Conservation (phyloP, 2,113 vertebrate genomes). For the Pachycephala philippinensis region DNA sequence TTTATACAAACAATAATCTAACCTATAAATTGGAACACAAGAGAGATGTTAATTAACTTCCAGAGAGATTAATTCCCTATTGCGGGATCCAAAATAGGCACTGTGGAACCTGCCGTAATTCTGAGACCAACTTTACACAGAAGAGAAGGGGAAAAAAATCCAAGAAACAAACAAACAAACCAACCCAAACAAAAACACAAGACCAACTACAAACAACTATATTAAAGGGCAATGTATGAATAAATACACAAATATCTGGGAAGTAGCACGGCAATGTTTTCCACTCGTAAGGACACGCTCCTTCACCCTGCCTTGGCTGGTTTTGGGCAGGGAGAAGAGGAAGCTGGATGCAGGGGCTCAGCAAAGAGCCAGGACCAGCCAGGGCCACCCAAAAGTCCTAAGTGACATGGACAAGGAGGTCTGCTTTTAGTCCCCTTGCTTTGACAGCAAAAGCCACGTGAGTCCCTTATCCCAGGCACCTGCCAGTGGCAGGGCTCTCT, state of each 20-base stretch:
- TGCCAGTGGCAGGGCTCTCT: not conserved
- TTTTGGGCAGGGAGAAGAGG: not conserved
- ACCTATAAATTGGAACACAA: not conserved
- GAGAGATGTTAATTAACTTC: not conserved
- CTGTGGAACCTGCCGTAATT: not conserved
- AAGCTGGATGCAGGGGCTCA: not conserved
- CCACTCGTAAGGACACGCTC: fast-evolving
- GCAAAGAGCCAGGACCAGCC: not conserved
- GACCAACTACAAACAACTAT: not conserved
- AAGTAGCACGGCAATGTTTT: not conserved
- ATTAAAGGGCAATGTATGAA: not conserved
- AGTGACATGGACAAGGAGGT: not conserved
- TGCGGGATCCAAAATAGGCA: not conserved
- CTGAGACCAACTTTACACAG: not conserved
- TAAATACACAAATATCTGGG: not conserved
- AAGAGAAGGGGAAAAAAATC: not conserved
- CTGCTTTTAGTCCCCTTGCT: not conserved
- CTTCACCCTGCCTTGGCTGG: not conserved
- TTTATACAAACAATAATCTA: constrained; percentile 1
- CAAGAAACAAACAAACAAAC: not conserved
- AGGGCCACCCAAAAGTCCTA: not conserved
- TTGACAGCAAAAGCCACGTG: not conserved
- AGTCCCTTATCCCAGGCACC: fast-evolving
- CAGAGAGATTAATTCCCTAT: not conserved
- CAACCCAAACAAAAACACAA: not conserved